phyloP scores from a whole-genome alignment of 2,113 vertebrate species.

The Anolis sagrei region DNA sequence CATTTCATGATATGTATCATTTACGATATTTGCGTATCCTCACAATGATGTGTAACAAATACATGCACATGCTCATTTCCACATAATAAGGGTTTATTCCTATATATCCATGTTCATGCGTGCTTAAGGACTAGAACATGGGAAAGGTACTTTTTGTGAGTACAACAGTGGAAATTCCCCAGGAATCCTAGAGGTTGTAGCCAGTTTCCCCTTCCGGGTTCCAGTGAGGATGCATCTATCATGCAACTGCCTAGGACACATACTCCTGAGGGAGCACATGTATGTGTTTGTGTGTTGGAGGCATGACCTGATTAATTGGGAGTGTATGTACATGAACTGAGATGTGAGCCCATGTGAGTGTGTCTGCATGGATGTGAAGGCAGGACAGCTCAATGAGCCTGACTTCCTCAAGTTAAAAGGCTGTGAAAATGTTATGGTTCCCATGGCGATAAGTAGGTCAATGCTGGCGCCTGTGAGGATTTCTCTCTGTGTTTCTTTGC shows the following conservation, averaged over 20 bases:
- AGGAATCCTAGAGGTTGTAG: too few relatives aligned
- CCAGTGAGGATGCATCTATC: too few relatives aligned
- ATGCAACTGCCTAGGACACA: not conserved
- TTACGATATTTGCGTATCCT: not conserved
- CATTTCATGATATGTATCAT: not conserved
- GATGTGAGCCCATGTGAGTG: not conserved
- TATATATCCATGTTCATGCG: not conserved
- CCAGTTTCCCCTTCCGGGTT: too few relatives aligned
- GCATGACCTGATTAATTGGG: not conserved
- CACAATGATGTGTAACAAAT: not conserved
- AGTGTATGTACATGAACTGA: not conserved
- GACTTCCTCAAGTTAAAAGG: slow-evolving; percentile 34
- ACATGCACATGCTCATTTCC: not conserved
- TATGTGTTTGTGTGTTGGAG: not conserved
- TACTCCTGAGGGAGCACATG: not conserved
- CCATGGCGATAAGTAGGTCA: slow-evolving; percentile 11
- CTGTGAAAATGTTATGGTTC: slow-evolving; percentile 20
- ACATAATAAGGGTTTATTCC: not conserved
- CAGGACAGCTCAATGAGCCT: not conserved
- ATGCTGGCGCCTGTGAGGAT: slow-evolving; percentile 35
- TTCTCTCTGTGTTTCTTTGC: slow-evolving; percentile 10
- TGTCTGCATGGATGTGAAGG: not conserved
- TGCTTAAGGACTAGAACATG: not conserved
- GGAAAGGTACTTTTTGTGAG: not conserved
- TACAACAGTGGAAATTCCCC: too few relatives aligned